Base-by-base conservation (phyloP, 2,113 vertebrate species). In the Channa maculata region DNA sequence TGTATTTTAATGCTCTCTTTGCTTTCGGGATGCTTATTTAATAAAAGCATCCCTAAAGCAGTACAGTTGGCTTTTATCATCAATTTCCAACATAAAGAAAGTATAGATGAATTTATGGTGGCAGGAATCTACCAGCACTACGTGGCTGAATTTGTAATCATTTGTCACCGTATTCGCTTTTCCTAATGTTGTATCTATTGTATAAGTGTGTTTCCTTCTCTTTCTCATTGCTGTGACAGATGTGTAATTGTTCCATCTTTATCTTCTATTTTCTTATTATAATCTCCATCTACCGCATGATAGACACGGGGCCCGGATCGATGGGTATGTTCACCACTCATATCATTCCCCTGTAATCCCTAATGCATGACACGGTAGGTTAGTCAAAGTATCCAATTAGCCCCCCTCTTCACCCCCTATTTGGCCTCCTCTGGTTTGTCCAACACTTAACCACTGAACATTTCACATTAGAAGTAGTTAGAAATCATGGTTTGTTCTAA, bases 231-330 rank as follows among this genome's bases (percentile, higher is more conserved):
- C 54, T 75, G 53, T 77, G 55, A 69, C 57, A 60, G 62, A 80
- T 78, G 85, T 86, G 63, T 91, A 86, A 88, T 54, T 75, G 24
- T 84, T 13, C 65, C 81, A 82, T 83, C 83, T 92, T 74, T 93
- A 90, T 93, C 92, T 90, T 62, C 72, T 88, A 15, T 73, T 78
- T 90, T 92, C 92, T 91, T 83, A 65, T 82, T 76, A 55, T 79
- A 83, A 89, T 85, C 87, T 91, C 80, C 82, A 86, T 90, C 79
- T 81, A 78, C 71, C 45, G 50, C 83, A 89, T 92, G 83, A 86
- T 94, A 95, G 95, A 91, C 92, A 88, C 90, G 88, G 71, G 91
- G 93, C 92, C 92, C 87, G 87, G 93, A 91, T 72, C 93, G 92
- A 95, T 94, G 93, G 93, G 94, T 95, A 95, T 88, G 95, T 95